Conservation (phyloP, 2,113 vertebrate genomes). For the Octodon degus region DNA sequence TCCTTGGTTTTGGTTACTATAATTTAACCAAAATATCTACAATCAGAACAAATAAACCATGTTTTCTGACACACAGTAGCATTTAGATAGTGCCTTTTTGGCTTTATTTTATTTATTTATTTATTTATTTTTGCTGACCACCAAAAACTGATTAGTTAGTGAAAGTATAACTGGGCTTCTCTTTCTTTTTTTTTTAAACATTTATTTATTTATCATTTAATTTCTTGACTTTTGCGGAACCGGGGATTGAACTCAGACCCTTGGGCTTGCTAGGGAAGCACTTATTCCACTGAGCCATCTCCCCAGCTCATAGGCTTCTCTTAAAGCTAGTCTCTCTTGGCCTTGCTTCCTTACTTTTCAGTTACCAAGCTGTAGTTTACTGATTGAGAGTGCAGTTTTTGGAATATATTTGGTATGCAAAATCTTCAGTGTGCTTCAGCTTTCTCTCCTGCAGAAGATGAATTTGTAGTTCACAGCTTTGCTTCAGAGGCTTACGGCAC, state of each 20-base stretch:
- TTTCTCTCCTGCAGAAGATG: conserved; percentile 1
- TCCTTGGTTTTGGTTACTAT: background rate
- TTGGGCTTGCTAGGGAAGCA: too few species aligned
- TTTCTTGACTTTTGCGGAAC: too few species aligned
- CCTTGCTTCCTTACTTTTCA: background rate
- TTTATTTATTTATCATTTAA: too few species aligned
- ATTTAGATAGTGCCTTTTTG: background rate
- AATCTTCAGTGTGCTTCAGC: background rate
- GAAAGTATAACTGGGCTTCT: background rate
- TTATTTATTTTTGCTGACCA: background rate
- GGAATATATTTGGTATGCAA: background rate
- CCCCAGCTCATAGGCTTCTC: too few species aligned
- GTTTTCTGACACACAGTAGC: background rate
- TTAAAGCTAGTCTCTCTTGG: background rate
- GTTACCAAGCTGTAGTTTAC: background rate
- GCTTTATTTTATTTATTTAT: background rate
- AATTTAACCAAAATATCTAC: background rate
- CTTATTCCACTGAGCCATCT: too few species aligned
- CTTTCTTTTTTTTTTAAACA: too few species aligned
- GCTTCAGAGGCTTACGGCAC: background rate
- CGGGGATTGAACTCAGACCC: too few species aligned
- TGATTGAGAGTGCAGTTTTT: background rate
- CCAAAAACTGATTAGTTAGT: background rate
- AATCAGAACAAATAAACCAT: background rate
- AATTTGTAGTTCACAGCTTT: background rate